Evolutionary conservation across 1,140 invertebrate genomes (phyloP).

Genomic region (Fopius arisanus): DNA sequence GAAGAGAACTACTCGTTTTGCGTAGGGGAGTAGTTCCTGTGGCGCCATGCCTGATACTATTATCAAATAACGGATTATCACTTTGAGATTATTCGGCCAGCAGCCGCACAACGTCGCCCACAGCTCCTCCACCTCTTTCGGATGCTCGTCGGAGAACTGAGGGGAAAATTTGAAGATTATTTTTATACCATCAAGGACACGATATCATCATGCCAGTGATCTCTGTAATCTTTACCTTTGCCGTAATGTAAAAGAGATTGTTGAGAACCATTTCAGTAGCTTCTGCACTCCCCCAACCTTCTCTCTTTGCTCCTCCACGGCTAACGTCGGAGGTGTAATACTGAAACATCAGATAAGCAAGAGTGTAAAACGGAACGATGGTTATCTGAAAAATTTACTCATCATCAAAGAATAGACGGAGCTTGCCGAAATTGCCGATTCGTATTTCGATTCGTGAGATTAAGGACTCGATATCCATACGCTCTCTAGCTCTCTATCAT

Average conservation of each 20-base stretch:
- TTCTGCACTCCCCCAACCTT: conserved; percentile 96
- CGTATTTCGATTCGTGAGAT: too few species aligned
- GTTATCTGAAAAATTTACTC: background rate
- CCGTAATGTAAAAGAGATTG: conserved; percentile 98
- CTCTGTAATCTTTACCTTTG: conserved; percentile 73
- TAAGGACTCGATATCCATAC: too few species aligned
- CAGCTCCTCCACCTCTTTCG: conserved; percentile 92
- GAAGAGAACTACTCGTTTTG: conserved; percentile 93
- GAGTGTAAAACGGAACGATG: background rate
- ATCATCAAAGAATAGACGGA: background rate
- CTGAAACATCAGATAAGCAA: conserved; percentile 56
- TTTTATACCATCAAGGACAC: background rate
- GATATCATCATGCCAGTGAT: background rate
- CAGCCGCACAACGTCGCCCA: conserved; percentile 95
- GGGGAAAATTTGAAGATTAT: background rate
- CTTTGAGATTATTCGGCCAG: conserved; percentile 96
- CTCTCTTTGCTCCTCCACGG: conserved; percentile 73
- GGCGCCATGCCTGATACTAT: conserved; percentile 96
- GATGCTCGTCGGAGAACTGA: conserved; percentile 94
- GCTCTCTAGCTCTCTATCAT: background rate
- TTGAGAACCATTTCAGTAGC: conserved; percentile 99
- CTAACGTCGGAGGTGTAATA: conserved; percentile 77
- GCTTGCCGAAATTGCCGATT: background rate
- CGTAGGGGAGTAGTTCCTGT: conserved; percentile 86
- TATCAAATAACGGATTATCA: conserved; percentile 96